Percentiles rank a stretch among this genome's conserved stretches.
Conservation (phyloP, 2,888 invertebrate genomes). For the Melipona beecheii region DNA sequence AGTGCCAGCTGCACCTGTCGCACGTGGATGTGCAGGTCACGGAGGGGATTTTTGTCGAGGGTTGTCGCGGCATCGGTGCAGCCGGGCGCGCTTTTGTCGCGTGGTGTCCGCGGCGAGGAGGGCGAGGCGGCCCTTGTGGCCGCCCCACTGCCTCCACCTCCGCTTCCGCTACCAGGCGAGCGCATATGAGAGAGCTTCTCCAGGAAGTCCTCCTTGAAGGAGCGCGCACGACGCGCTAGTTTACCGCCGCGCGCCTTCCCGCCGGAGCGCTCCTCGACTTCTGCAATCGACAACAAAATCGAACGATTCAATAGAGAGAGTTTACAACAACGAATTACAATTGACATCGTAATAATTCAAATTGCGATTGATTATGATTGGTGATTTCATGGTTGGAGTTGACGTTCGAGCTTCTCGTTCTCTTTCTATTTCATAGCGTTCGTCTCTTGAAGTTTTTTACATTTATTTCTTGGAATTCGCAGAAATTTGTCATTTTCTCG, state of each 20-base stretch:
- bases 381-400: too few species aligned
- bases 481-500: too few species aligned
- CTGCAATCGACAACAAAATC: conserved; percentile 66
- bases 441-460: too few species aligned
- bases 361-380: too few species aligned
- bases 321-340: not conserved
- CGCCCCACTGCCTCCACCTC: conserved; percentile 83
- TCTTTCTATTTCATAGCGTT: too few species aligned
- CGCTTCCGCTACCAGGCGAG: conserved; percentile 87
- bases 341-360: too few species aligned
- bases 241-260: conserved; percentile 94
- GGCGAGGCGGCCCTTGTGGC: conserved; percentile 84
- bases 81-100: conserved; percentile 85
- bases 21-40: conserved; percentile 91
- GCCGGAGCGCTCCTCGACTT: conserved; percentile 86
- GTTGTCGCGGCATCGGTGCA: conserved; percentile 68
- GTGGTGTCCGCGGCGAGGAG: conserved; percentile 83
- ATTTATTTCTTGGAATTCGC: too few species aligned
- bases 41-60: conserved; percentile 87
- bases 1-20: conserved; percentile 91
- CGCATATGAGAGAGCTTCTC: conserved; percentile 96
- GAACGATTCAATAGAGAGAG: not conserved
- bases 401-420: too few species aligned
- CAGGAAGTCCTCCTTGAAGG: conserved; percentile 96
- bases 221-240: conserved; percentile 93